A percentile compares a stretch with the other conserved stretches of the same genome.
Conservation (phyloP, 2,113 vertebrate genomes). For the Melanostigma gelatinosum region DNA sequence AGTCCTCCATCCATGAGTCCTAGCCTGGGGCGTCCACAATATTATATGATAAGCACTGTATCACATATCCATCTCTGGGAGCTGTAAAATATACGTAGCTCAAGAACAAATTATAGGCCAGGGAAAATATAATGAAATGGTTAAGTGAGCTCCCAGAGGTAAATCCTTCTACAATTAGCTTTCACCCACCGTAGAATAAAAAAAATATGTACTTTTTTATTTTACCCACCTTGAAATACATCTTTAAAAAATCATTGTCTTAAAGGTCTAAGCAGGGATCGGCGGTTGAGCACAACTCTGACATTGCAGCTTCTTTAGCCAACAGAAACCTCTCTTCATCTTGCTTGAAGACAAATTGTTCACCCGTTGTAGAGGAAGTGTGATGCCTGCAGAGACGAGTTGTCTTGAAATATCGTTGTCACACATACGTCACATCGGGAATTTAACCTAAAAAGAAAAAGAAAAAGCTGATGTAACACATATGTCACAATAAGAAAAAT, state of each 20-base stretch:
- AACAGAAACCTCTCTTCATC: neutral
- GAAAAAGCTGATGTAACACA: too few relatives aligned
- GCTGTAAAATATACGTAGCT: neutral
- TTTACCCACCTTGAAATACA: neutral
- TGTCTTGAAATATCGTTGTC: too few relatives aligned
- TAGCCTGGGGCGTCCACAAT: neutral
- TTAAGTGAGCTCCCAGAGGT: too few relatives aligned
- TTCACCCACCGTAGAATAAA: neutral
- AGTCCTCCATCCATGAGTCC: neutral
- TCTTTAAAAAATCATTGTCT: neutral
- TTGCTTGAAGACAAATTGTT: neutral
- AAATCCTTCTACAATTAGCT: neutral
- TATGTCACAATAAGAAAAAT: too few relatives aligned
- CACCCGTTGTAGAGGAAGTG: neutral
- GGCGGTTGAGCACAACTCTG: neutral
- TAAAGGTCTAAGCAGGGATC: neutral
- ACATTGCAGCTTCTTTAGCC: neutral
- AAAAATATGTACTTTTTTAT: too few relatives aligned
- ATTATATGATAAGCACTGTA: conserved; percentile 1
- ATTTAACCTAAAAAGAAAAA: too few relatives aligned
- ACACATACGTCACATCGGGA: too few relatives aligned
- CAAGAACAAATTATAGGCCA: neutral
- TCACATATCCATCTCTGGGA: neutral
- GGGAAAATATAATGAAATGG: neutral
- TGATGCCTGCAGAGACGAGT: neutral